These are phyloP conservation scores for Hyppa rectilinea DNA, from an alignment of 2,888 invertebrate genomes.

Conservation along the genomic window DNA sequence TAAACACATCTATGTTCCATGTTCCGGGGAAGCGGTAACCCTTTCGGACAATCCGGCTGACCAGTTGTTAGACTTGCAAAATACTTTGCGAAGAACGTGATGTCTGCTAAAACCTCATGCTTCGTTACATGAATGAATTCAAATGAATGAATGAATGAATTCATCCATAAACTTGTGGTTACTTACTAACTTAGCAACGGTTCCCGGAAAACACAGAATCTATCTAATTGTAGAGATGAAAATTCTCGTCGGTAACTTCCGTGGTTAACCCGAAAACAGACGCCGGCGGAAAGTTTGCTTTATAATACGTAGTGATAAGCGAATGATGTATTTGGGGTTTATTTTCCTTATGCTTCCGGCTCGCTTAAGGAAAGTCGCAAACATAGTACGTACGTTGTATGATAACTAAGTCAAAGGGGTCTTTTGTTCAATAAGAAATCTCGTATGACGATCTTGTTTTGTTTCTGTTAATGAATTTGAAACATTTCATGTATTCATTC, in stretches of 20 bases:
- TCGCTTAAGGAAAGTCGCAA: conserved; percentile 16
- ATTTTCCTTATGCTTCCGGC: conserved; percentile 24
- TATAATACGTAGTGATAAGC: conserved; percentile 39
- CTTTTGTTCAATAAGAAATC: conserved; percentile 23
- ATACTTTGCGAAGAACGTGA: too few species aligned
- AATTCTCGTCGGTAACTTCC: conserved; percentile 34
- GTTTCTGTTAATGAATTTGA: conserved; percentile 51
- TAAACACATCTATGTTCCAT: too few species aligned
- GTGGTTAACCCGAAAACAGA: conserved; percentile 35
- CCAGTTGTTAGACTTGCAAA: too few species aligned
- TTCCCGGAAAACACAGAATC: conserved; percentile 33
- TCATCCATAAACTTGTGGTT: conserved; percentile 28
- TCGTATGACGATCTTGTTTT: conserved; percentile 18
- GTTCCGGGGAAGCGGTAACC: too few species aligned
- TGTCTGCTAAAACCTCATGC: too few species aligned
- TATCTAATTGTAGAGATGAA: conserved; percentile 3
- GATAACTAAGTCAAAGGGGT: conserved; percentile 31
- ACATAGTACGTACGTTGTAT: background rate
- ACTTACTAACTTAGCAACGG: background rate
- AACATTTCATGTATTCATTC: conserved; percentile 56
- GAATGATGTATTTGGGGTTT: conserved; percentile 21
- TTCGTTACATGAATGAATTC: too few species aligned
- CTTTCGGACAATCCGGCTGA: too few species aligned
- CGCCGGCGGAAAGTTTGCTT: conserved; percentile 17
- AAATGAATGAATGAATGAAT: conserved; percentile 32